These are phyloP conservation scores for Dromius quadrimaculatus DNA, from an alignment of 2,888 invertebrate genomes.

Conservation along the genomic window DNA sequence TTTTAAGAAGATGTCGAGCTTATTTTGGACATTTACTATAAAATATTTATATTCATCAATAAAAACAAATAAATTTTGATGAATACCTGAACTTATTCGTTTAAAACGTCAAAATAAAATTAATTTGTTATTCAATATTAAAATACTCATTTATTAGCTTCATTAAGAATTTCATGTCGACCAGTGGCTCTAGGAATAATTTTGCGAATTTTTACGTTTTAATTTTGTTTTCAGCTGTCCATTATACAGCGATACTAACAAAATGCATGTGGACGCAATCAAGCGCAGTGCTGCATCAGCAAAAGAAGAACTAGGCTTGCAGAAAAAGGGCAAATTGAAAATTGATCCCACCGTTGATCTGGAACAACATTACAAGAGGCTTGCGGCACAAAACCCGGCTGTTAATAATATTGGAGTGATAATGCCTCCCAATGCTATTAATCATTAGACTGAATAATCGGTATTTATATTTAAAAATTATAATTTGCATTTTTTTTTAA, in stretches of 20 bases:
- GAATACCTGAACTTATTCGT: too few relatives aligned
- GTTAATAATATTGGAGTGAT: slow-evolving; percentile 8
- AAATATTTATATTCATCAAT: too few relatives aligned
- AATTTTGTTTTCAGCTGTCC: slow-evolving; percentile 63
- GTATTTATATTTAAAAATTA: too few relatives aligned
- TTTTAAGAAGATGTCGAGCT: too few relatives aligned
- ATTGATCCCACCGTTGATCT: slow-evolving; percentile 60
- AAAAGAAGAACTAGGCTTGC: slow-evolving; percentile 61
- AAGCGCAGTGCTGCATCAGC: slow-evolving; percentile 63
- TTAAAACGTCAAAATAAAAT: neutral
- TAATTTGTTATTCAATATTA: too few relatives aligned
- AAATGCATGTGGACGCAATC: slow-evolving; percentile 64
- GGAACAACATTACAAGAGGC: slow-evolving; percentile 34
- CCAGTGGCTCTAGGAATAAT: too few relatives aligned
- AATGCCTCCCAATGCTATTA: neutral
- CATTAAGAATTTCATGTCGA: too few relatives aligned
- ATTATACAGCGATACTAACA: slow-evolving; percentile 64
- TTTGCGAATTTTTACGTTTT: neutral
- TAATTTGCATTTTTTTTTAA: too few relatives aligned
- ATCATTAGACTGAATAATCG: too few relatives aligned
- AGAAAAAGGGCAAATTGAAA: slow-evolving; percentile 60
- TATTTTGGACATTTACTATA: too few relatives aligned
- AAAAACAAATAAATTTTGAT: too few relatives aligned
- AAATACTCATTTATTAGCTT: too few relatives aligned
- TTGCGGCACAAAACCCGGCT: slow-evolving; percentile 17